Evolutionary conservation across 30 jellyfish, hydroid and myxozoan genomes (phyloP).

Genomic region (Aurelia sp.): DNA sequence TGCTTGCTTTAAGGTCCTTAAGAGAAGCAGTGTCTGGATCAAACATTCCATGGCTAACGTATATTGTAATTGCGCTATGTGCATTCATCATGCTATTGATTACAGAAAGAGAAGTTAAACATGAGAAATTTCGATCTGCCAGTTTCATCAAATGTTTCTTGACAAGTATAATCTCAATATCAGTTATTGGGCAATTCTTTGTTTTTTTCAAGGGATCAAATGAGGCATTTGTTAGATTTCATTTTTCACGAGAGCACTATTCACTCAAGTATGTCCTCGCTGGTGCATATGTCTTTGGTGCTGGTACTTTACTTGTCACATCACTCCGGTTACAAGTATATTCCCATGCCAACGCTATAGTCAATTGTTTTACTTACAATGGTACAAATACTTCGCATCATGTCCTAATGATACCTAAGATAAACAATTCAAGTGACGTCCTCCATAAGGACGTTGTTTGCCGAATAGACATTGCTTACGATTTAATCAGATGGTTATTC

Average conservation of each 20-base stretch:
- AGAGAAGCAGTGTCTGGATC: slow-evolving; percentile 3
- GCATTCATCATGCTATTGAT: neutral
- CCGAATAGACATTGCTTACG: neutral
- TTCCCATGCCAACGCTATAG: neutral
- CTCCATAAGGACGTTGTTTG: neutral
- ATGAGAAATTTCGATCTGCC: neutral
- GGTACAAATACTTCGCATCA: neutral
- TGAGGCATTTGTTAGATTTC: neutral
- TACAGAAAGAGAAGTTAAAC: slow-evolving; percentile 3
- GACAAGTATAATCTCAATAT: neutral
- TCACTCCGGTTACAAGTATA: neutral
- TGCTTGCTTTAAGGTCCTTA: neutral
- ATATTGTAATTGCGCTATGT: neutral
- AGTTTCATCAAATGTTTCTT: neutral
- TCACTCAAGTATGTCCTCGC: neutral
- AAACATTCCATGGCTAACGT: neutral
- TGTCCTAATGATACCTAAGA: neutral
- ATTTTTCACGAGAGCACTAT: neutral
- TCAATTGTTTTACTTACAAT: neutral
- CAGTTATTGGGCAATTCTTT: neutral
- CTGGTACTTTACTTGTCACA: neutral
- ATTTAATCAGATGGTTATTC: neutral
- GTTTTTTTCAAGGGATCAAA: neutral
- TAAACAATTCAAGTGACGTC: neutral
- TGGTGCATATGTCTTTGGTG: slow-evolving; percentile 8